Percentiles rank a stretch among this genome's conserved stretches.
These are phyloP conservation scores for Chelonia mydas DNA, from an alignment of 2,797 vertebrate species.

Conservation along the genomic window DNA sequence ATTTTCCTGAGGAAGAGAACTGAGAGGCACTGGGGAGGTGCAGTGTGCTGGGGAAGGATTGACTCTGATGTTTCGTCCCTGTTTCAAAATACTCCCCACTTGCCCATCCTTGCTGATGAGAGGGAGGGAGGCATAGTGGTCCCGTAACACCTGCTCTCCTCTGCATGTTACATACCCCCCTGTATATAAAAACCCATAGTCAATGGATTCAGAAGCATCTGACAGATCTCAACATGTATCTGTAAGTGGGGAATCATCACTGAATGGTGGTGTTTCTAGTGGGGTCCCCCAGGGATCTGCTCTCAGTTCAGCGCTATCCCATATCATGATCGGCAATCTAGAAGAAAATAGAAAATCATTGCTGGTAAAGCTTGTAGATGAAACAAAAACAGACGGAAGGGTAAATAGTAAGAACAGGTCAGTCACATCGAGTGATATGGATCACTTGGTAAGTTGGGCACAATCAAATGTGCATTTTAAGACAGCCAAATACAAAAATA, in stretches of 20 bases:
- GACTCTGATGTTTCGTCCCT: not conserved
- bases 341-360: not conserved
- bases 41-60: too few relatives aligned
- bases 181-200: not conserved
- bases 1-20: not conserved
- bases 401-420: not conserved
- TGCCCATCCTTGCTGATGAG: not conserved
- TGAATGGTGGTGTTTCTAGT: not conserved
- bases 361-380: not conserved
- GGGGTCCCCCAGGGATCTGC: not conserved
- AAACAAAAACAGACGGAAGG: not conserved
- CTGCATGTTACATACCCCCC: not conserved
- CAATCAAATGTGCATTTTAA: not conserved
- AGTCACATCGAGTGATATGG: not conserved
- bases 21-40: not conserved
- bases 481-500: not conserved
- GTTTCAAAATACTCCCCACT: not conserved
- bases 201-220: not conserved
- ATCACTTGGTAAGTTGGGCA: not conserved
- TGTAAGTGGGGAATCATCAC: not conserved
- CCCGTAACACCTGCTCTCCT: not conserved
- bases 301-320: not conserved
- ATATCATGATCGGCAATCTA: not conserved
- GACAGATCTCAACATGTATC: not conserved
- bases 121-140: not conserved